Evolutionary conservation across 2,888 invertebrate species (phyloP), one percentile per base, ranked within the genome.

Genomic region (Lysandra bellargus): DNA sequence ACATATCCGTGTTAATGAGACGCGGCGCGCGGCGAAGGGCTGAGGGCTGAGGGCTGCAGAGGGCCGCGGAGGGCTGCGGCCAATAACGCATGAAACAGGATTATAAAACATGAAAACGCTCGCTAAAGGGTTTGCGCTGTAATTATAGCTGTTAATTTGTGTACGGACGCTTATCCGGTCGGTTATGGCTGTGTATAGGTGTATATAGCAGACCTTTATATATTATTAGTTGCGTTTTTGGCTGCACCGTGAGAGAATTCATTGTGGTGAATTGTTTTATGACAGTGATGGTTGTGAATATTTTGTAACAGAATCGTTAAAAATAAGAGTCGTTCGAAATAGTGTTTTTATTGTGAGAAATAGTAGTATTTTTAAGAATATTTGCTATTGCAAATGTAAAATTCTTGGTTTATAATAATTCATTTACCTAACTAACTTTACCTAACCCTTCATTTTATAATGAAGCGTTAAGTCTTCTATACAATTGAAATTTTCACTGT

Each of bases 11-110:
- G 76, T 12, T 57, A 76, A 53, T 76, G 60, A 78, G 81, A 83
- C 88, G 90, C 85, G 82, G 86, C 86, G 81, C 14, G 78, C 83
- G 80, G 77, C 85, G 90, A 90, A 91, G 91, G 91, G 91, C 86
- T 84, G 84, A 81, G 84, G 86, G 91, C 93, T 80, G 90, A 91
- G 91, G 91, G 91, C 86, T 84, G 84, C 81, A 84, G 86, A 14
- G 53, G 14, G 78, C 83, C 80, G 78, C 85, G 90, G 90, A 91
- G 91, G 91, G 91, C 86, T 85, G 84, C 82, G 84, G 86, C 91
- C 93, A 94, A 94, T 94, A 93, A 94, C 91, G 93, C 93, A 93
- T 94, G 92, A 91, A 93, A 94, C 92, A 90, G 89, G 93, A 93
- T 93, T 94, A 91, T 90, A 89, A 91, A 92, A 93, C 92, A 92